Base-by-base conservation (phyloP, 2,888 invertebrate genomes). In the Lapara coniferarum region DNA sequence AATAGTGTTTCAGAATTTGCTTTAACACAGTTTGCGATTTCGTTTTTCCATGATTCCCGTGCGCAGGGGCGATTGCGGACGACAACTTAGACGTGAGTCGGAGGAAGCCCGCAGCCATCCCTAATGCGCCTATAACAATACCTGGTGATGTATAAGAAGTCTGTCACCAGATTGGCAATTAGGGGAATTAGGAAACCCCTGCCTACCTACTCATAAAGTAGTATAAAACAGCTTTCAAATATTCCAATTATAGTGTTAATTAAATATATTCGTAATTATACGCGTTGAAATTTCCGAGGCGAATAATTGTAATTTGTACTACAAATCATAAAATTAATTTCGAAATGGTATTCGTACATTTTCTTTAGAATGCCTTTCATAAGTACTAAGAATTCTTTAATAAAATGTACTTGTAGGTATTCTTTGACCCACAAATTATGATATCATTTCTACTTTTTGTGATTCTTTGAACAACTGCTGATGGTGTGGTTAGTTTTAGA, bases 201-300 rank as follows among this genome's bases (percentile, higher is more conserved):
- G n/a, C 30, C 10, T 37, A n/a, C n/a, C 10, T 37, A 10, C 58
- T 0, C 16, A 46, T 49, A 63, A 19, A 63, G 44, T 44, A 63
- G 19, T 49, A 63, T 19, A 63, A 46, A 63, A 46, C 19, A 49
- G 10, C 49, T 46, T 46, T 46, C 46, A 46, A 59, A 63, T 19
- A 63, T 63, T 49, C 63, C 46, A 63, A 49, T 63, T 63, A 49
- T 49, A 19, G 63, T 63, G 16, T 49, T 63, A 46, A 63, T 49
- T 49, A 63, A n/a, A n/a, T n/a, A n/a, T 49, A 63, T 63, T 63
- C 19, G 49, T 49, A 63, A 63, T 63, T 63, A 63, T 49, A 63
- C 59, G 19, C 49, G 19, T 46, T 46, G 16, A 19, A 46, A 19
- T 63, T 49, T 19, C 49, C 49, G 19, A 63, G 46, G 46, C 46